phyloP scores from a whole-genome alignment of 2,888 invertebrate species.

The Uropetala carovei region DNA sequence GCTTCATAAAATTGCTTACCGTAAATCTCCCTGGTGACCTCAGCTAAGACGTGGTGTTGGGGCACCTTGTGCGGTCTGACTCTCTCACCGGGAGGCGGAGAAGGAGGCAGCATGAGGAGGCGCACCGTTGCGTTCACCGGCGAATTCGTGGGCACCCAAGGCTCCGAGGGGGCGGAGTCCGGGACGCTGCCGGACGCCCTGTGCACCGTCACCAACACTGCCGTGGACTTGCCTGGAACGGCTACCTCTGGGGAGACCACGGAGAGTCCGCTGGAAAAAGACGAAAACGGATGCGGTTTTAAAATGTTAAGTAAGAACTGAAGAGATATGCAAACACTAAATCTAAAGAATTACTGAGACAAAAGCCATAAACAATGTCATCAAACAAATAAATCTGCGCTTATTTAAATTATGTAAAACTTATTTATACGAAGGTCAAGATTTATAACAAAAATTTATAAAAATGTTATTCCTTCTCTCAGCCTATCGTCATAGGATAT shows the following conservation, averaged over 20 bases:
- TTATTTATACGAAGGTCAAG: no score
- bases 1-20: slow-evolving; percentile 68
- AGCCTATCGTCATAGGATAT: no score
- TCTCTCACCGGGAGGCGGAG: slow-evolving; percentile 65
- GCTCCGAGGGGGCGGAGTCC: neutral
- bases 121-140: slow-evolving; percentile 80
- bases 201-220: slow-evolving; percentile 81
- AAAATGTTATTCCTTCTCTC: no score
- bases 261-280: slow-evolving; percentile 77
- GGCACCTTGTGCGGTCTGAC: slow-evolving; percentile 21
- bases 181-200: slow-evolving; percentile 71
- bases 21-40: slow-evolving; percentile 69
- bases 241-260: slow-evolving; percentile 82
- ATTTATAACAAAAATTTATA: no score
- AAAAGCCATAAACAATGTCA: no score
- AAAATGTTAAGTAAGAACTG: neutral
- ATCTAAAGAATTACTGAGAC: no score
- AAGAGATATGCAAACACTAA: no score
- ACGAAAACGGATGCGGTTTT: neutral
- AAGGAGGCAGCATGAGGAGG: slow-evolving; percentile 71
- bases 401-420: no score
- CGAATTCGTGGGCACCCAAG: slow-evolving; percentile 70
- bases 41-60: slow-evolving; percentile 68
- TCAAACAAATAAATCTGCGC: no score
- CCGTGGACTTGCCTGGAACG: slow-evolving; percentile 82